Evolutionary conservation across 2,797 vertebrate genomes (phyloP).

Genomic region (Synanceia verrucosa): DNA sequence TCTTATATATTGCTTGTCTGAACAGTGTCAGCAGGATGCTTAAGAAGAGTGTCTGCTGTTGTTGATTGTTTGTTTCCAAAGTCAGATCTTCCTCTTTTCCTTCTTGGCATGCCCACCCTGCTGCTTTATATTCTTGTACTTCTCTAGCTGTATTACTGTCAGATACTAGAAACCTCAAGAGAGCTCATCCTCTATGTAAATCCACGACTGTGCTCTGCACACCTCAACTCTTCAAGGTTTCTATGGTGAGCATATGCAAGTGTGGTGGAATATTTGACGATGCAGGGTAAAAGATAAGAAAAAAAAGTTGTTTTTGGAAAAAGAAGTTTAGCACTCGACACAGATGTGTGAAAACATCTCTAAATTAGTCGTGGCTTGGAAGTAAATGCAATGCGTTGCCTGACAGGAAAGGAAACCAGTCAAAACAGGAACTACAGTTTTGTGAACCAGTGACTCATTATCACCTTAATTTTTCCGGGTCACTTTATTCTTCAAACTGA

Average conservation of each 20-base stretch:
- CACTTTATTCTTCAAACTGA: neutral
- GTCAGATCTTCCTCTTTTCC: neutral
- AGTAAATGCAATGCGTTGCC: neutral
- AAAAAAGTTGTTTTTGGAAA: neutral
- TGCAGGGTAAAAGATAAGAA: neutral
- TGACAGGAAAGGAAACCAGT: neutral
- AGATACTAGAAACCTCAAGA: slow-evolving; percentile 34
- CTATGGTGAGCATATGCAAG: neutral
- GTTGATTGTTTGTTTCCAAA: slow-evolving; percentile 15
- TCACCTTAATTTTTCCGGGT: neutral
- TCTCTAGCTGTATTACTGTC: slow-evolving; percentile 10
- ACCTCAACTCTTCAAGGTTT: slow-evolving; percentile 4
- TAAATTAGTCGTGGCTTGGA: neutral
- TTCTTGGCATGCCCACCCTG: slow-evolving; percentile 12
- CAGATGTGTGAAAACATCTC: neutral
- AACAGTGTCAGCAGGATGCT: neutral
- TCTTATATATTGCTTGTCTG: neutral
- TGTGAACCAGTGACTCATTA: neutral
- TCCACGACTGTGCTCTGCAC: neutral
- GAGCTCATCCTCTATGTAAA: slow-evolving; percentile 39
- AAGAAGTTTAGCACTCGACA: neutral
- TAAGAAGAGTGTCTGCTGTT: neutral
- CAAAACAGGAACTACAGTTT: neutral
- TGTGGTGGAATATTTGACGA: neutral
- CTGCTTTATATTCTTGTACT: slow-evolving; percentile 18